Evolutionary conservation across 2,797 vertebrate genomes (phyloP).

Genomic region (Meriones psammophilus): DNA sequence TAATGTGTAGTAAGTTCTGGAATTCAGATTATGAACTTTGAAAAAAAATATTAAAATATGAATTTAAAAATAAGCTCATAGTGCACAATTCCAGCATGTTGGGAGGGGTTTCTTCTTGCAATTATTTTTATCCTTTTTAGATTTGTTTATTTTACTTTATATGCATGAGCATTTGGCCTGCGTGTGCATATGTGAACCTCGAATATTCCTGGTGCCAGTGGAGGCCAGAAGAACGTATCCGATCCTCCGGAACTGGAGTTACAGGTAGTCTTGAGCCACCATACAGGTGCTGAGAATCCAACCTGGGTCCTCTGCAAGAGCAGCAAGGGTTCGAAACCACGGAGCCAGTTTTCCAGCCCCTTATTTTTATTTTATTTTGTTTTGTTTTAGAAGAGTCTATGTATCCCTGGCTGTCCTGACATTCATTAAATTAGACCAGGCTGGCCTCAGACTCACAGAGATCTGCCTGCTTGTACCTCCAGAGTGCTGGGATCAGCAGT

Average conservation of each 20-base stretch:
- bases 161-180: not conserved
- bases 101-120: not conserved
- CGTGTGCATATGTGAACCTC: too few species aligned
- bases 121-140: not conserved
- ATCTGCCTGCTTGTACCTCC: not conserved
- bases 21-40: conserved; percentile 38
- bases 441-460: not conserved
- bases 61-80: conserved; percentile 33
- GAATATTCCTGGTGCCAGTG: not conserved
- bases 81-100: not conserved
- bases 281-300: not conserved
- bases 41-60: conserved; percentile 39
- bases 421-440: not conserved
- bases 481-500: not conserved
- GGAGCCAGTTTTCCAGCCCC: not conserved
- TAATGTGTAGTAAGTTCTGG: conserved; percentile 40
- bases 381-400: not conserved
- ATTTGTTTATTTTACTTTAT: not conserved
- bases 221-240: not conserved
- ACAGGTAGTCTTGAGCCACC: not conserved
- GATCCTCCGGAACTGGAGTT: not conserved
- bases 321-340: not conserved
- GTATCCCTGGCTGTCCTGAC: not conserved
- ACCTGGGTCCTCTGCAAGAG: too few species aligned
- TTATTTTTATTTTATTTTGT: not conserved